Evolutionary conservation across 2,797 vertebrate genomes (phyloP).

Genomic region (Periophthalmus magnuspinnatus): DNA sequence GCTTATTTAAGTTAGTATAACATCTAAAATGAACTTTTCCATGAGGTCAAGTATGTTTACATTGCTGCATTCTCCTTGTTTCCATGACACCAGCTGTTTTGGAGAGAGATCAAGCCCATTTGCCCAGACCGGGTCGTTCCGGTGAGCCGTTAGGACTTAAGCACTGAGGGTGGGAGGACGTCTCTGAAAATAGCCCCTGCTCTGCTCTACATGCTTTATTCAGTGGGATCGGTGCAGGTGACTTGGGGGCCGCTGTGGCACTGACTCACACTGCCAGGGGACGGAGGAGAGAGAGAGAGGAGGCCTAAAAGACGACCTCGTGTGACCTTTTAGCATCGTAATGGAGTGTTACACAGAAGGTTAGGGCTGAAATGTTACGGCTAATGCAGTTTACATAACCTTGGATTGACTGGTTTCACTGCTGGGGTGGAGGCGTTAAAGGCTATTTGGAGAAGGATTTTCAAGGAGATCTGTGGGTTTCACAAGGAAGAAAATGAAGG

Average conservation of each 20-base stretch:
- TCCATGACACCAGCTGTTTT: slow-evolving; percentile 58
- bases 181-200: slow-evolving; percentile 66
- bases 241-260: slow-evolving; percentile 59
- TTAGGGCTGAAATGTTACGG: neutral
- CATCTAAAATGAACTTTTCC: neutral
- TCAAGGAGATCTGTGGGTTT: neutral
- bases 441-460: neutral
- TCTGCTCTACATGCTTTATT: slow-evolving; percentile 73
- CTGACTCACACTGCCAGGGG: slow-evolving; percentile 54
- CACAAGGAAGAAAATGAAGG: neutral
- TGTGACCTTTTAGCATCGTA: slow-evolving; percentile 28
- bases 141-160: slow-evolving; percentile 43
- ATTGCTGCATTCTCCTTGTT: slow-evolving; percentile 13
- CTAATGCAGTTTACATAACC: slow-evolving; percentile 9
- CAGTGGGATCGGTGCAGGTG: slow-evolving; percentile 75
- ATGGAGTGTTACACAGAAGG: slow-evolving; percentile 20
- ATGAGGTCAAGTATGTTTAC: neutral
- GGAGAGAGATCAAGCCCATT: slow-evolving; percentile 59
- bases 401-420: neutral
- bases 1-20: neutral
- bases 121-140: slow-evolving; percentile 46
- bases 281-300: slow-evolving; percentile 17
- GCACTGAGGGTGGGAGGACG: neutral
- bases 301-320: slow-evolving; percentile 37
- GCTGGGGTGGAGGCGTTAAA: neutral